These are phyloP conservation scores for Florisuga fusca DNA, from an alignment of 2,797 vertebrate species.

Conservation along the genomic window DNA sequence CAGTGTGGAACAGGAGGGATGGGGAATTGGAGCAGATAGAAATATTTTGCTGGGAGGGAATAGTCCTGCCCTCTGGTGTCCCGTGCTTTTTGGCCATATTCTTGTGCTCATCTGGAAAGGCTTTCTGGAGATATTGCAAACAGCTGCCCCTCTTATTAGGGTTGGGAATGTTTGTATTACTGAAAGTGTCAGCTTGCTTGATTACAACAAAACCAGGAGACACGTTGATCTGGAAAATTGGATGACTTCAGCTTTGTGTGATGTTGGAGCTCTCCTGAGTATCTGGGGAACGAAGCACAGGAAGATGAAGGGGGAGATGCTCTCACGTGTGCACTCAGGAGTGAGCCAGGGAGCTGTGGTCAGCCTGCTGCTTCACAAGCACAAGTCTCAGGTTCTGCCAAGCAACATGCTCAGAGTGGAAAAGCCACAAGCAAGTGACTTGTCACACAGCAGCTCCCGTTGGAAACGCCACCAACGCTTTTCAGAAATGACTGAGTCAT, in stretches of 20 bases:
- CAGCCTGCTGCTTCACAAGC: not conserved
- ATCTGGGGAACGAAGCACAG: not conserved
- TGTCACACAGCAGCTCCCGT: not conserved
- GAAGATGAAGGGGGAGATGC: not conserved
- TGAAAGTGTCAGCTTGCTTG: slow-evolving; percentile 1
- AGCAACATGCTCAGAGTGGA: not conserved
- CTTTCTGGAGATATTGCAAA: slow-evolving; percentile 35
- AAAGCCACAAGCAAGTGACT: not conserved
- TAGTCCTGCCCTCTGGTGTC: not conserved
- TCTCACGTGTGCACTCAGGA: not conserved
- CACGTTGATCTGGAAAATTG: slow-evolving; percentile 17
- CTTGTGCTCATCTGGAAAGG: slow-evolving; percentile 22
- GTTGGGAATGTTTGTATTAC: slow-evolving; percentile 17
- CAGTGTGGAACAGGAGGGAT: not conserved
- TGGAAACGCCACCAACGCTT: not conserved
- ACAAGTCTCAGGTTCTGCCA: not conserved
- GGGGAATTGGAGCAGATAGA: not conserved
- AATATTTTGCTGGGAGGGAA: not conserved
- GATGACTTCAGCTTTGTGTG: not conserved
- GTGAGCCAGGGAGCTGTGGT: not conserved
- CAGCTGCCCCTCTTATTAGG: slow-evolving; percentile 30
- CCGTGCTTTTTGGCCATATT: not conserved
- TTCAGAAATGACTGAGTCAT: not conserved
- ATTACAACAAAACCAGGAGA: slow-evolving; percentile 12
- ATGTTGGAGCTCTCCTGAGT: not conserved